These are phyloP conservation scores for Eulithis testata DNA, from an alignment of 2,888 invertebrate species.

Conservation along the genomic window DNA sequence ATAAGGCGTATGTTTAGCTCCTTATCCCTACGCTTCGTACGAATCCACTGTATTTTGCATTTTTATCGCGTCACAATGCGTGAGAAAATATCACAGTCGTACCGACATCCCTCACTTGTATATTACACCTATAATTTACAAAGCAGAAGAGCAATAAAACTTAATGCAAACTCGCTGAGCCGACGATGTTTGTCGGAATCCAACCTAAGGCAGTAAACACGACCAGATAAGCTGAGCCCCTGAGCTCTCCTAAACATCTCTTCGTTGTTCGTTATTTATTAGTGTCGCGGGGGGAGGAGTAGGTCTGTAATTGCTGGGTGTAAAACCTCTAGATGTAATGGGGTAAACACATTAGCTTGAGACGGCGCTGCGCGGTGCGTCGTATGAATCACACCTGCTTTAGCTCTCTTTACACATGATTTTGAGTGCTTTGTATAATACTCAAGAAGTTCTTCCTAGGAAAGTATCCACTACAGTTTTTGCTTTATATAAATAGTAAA, in stretches of 20 bases:
- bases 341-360: constrained; percentile 76
- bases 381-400: constrained; percentile 68
- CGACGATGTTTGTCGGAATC: constrained; percentile 75
- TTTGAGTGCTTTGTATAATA: constrained; percentile 43
- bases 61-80: constrained; percentile 62
- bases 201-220: constrained; percentile 58
- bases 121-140: constrained; percentile 77
- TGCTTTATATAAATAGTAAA: no score
- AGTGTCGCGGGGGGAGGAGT: constrained; percentile 36
- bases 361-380: constrained; percentile 60
- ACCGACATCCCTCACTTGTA: constrained; percentile 54
- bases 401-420: constrained; percentile 59
- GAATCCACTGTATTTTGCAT: constrained; percentile 55
- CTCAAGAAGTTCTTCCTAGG: no score
- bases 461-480: no score
- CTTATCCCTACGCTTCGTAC: constrained; percentile 21
- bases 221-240: constrained; percentile 59
- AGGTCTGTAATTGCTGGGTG: constrained; percentile 56
- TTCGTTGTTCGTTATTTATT: constrained; percentile 45
- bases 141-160: constrained; percentile 79
- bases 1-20: constrained; percentile 19
- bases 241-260: constrained; percentile 42
- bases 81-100: constrained; percentile 59
- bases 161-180: constrained; percentile 74
- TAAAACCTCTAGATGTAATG: constrained; percentile 67